A percentile compares a stretch with the other conserved stretches of the same genome.
Conservation (phyloP, 2,113 vertebrate genomes). For the Myxocyprinus asiaticus region DNA sequence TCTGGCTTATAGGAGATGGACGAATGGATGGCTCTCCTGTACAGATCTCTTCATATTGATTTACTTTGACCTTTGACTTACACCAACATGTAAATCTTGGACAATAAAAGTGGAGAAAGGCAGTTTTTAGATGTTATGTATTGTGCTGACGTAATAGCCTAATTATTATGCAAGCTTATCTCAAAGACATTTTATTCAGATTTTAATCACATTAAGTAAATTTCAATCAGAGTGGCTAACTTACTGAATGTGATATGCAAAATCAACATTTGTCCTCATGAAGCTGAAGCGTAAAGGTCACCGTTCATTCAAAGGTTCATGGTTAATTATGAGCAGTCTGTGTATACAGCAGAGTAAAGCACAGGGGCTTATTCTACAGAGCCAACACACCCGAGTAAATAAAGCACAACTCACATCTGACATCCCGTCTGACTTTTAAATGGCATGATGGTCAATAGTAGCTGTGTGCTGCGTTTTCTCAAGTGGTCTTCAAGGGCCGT, state of each 20-base stretch:
- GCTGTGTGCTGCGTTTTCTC: no score
- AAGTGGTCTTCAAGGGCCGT: background rate
- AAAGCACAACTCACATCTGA: constrained; percentile 40
- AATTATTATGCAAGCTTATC: background rate
- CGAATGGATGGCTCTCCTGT: no score
- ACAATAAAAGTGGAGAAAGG: no score
- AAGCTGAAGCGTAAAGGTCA: constrained; percentile 36
- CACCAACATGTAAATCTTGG: no score
- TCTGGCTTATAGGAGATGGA: no score
- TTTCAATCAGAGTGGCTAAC: background rate
- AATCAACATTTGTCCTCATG: constrained; percentile 28
- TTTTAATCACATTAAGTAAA: background rate
- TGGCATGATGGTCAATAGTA: constrained; percentile 39
- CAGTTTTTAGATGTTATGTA: no score
- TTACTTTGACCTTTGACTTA: no score
- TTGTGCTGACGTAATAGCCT: no score
- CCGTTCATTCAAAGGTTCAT: constrained; percentile 12
- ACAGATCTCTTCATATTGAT: no score
- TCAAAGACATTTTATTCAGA: background rate
- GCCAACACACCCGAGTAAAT: constrained; percentile 24
- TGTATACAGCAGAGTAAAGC: background rate
- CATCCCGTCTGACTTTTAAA: constrained; percentile 31
- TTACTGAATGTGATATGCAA: constrained; percentile 22
- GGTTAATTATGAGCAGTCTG: constrained; percentile 34
- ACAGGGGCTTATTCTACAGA: no score